These are phyloP conservation scores for Spea bombifrons DNA, from an alignment of 2,113 vertebrate species.

Conservation along the genomic window DNA sequence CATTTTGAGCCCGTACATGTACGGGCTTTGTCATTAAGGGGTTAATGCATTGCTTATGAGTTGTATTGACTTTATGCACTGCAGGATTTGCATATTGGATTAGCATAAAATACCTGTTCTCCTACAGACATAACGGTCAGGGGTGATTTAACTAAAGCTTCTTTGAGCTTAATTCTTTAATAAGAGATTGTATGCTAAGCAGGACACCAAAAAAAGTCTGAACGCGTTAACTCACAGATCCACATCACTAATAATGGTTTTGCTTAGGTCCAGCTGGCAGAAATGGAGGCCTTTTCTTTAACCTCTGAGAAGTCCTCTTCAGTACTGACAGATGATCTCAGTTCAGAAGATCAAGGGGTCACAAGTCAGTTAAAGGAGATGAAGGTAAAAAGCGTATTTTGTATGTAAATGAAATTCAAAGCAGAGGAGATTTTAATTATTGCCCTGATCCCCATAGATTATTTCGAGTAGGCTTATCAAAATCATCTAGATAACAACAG, in stretches of 20 bases:
- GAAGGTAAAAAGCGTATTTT: slow-evolving; percentile 67
- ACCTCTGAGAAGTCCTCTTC: slow-evolving; percentile 94
- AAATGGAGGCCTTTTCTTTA: slow-evolving; percentile 91
- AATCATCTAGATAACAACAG: slow-evolving; percentile 1
- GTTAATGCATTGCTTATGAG: slow-evolving; percentile 30
- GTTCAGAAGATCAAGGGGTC: slow-evolving; percentile 77
- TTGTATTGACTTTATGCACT: slow-evolving; percentile 31
- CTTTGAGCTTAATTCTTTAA: slow-evolving; percentile 28
- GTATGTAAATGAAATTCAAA: slow-evolving; percentile 18
- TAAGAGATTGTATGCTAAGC: slow-evolving; percentile 44
- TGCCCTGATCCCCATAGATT: not conserved
- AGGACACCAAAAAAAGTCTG: slow-evolving; percentile 28
- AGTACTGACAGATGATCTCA: slow-evolving; percentile 84
- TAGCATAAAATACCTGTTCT: slow-evolving; percentile 37
- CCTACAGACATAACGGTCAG: slow-evolving; percentile 18
- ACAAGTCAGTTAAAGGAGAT: slow-evolving; percentile 70
- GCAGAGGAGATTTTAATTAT: not conserved
- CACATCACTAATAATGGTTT: slow-evolving; percentile 40
- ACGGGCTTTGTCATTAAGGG: no score
- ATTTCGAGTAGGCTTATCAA: slow-evolving; percentile 1
- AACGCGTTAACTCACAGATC: slow-evolving; percentile 30
- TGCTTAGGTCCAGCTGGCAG: slow-evolving; percentile 87
- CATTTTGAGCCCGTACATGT: no score
- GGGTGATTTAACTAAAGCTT: slow-evolving; percentile 29
- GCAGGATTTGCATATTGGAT: slow-evolving; percentile 30